Base-by-base conservation (phyloP, 2,113 vertebrate genomes). In the Myodes glareolus region DNA sequence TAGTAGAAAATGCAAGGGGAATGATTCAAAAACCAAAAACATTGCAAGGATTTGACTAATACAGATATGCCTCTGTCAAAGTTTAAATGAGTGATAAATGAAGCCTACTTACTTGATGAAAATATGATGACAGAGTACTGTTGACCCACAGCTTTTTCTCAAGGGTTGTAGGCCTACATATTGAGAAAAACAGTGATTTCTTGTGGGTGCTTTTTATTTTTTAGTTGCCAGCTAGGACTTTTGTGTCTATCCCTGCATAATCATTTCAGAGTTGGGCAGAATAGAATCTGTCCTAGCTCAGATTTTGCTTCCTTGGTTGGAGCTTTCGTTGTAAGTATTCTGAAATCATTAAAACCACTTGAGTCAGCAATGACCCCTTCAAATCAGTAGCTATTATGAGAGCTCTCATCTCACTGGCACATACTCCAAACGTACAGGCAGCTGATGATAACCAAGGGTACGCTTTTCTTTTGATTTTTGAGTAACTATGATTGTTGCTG, bases 291-390 rank as follows among this genome's bases (percentile, higher is more conserved):
- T 89, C 88, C 85, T 91, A 21, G 77, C 73, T 67, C 67, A 80
- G 91, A 96, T 91, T 77, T 88, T 86, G 91, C 92, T 95, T 81
- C 95, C 90, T 90, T 95, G 25, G 95, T 96, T 96, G 65, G 84
- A 94, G 91, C 93, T 94, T 97, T 96, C 92, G 87, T 96, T 91
- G 88, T 93, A 96, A 72, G 87, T 93, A 95, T 95, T 97, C 93
- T 97, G 94, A 97, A 97, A 96, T 97, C 97, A 97, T 96, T 97
- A 96, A 97, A 96, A 97, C 84, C 78, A 88, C 93, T 96, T 95
- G 97, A 97, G 94, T 97, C 95, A 96, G 94, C 97, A 97, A 58
- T 13, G 23, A 92, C 96, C 84, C 78, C 89, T 82, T 75, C 98
- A 96, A 97, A 98, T 96, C 96, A 96, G 90, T 88, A 97, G 78